Evolutionary conservation across 1,140 invertebrate genomes (phyloP).

Genomic region (Phymorhynchus buccinoides): DNA sequence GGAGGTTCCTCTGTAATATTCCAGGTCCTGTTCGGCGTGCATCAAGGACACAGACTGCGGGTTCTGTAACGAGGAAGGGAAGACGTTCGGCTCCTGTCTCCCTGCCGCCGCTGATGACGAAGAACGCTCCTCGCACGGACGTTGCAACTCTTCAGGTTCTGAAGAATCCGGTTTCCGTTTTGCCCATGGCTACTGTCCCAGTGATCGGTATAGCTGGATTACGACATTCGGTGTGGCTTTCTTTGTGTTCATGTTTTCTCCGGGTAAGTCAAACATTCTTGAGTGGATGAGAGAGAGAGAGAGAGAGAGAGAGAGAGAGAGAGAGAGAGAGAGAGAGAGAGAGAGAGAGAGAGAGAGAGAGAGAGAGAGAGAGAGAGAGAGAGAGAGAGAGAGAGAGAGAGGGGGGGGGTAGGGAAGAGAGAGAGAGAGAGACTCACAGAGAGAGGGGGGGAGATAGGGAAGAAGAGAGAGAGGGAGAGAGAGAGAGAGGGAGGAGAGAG

Average conservation of each 20-base stretch:
- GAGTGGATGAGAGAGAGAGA: neutral
- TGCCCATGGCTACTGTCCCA: slow-evolving; percentile 75
- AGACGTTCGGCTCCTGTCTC: slow-evolving; percentile 60
- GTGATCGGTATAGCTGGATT: slow-evolving; percentile 74
- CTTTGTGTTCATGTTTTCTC: slow-evolving; percentile 76
- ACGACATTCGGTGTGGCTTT: slow-evolving; percentile 74
- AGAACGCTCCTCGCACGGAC: slow-evolving; percentile 50
- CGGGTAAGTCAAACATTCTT: slow-evolving; percentile 67
- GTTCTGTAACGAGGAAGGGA: slow-evolving; percentile 71
- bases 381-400: too few species aligned
- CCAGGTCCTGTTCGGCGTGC: slow-evolving; percentile 73
- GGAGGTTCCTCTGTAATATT: slow-evolving; percentile 18
- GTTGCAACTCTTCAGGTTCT: slow-evolving; percentile 53
- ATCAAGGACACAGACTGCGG: slow-evolving; percentile 72
- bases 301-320: too few species aligned
- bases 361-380: too few species aligned
- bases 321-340: too few species aligned
- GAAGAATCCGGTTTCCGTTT: slow-evolving; percentile 59
- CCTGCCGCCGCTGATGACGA: slow-evolving; percentile 50
- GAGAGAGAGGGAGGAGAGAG: too few species aligned
- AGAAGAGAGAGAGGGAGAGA: too few species aligned
- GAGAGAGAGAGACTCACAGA: too few species aligned
- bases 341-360: neutral
- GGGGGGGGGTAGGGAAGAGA: too few species aligned
- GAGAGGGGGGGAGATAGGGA: neutral